A percentile compares a stretch with the other conserved stretches of the same genome.
These are phyloP conservation scores for Lagopus leucura DNA, from an alignment of 2,113 vertebrate genomes.

Conservation along the genomic window DNA sequence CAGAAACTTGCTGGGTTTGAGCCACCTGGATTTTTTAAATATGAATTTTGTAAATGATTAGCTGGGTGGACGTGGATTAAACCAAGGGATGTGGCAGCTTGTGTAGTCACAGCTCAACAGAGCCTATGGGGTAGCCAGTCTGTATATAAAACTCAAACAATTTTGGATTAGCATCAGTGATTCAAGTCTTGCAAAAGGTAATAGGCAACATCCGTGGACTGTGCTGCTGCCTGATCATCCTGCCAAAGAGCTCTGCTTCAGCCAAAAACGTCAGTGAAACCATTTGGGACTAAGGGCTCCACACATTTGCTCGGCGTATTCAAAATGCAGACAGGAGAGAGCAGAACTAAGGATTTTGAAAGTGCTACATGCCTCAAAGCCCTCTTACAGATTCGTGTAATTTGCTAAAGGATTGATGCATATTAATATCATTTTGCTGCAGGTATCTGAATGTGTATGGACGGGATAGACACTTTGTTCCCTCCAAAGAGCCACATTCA, in stretches of 20 bases:
- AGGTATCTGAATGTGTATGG: not conserved
- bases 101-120: not conserved
- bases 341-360: not conserved
- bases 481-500: not conserved
- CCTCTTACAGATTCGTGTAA: slow-evolving; percentile 7
- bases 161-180: not conserved
- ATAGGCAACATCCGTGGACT: not conserved
- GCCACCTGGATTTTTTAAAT: not conserved
- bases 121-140: not conserved
- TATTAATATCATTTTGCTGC: slow-evolving; percentile 10
- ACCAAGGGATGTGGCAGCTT: not conserved
- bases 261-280: not conserved
- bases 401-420: not conserved
- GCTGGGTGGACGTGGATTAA: not conserved
- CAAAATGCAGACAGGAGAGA: not conserved
- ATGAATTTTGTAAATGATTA: not conserved
- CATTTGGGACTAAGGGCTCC: not conserved
- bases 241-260: not conserved
- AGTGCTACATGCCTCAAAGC: not conserved
- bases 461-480: not conserved
- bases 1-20: not conserved
- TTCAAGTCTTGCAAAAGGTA: not conserved
- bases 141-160: not conserved
- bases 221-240: not conserved
- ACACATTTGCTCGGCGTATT: not conserved